Evolutionary conservation across 2,888 invertebrate species (phyloP), one percentile per base, ranked within the genome.

Genomic region (Ctena decussata): DNA sequence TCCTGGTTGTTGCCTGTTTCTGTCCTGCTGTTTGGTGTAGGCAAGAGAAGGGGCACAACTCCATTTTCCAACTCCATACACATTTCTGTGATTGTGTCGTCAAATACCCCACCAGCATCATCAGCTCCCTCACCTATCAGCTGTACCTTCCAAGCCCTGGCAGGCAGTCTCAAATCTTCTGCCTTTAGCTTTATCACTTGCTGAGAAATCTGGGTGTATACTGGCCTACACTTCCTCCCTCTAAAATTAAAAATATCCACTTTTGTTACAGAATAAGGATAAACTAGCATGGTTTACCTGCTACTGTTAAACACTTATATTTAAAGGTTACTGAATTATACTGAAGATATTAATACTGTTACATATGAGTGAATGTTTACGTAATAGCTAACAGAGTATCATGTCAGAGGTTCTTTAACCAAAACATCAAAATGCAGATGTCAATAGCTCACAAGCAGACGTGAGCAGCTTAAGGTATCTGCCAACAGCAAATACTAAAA

Each of bases 51-150:
- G 5, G 97, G 97, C 1, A 97, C 96, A 0, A 96, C 95, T 1
- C 97, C 97, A 41, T 96, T 96, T 49, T 97, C 96, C 41, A 97
- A 96, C 94, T 97, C 97, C 93, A 94, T 91, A 92, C 97, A 97
- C 97, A 97, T 97, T 94, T 97, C 97, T 0, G 97, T 97, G 65
- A 97, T 97, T 2, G 97, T 97, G 92, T 97, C 97, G 94, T 97
- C 97, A 95, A 97, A 97, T 32, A 97, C 97, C 3, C 97, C 97
- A 0, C 97, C 97, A 1, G 97, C 97, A 95, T 97, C 97, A 93
- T 97, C 97, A 0, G 97, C 97, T 0, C 97, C 97, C 95, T 97
- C 97, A 0, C 97, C 97, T 11, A 97, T 96, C 41, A 97, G 95
- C 94, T 97, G 97, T n/a, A 97, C 96, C 95, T 97, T 97, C 97